Conservation (phyloP, 2,797 vertebrate genomes). For the Triplophysa bombifrons region DNA sequence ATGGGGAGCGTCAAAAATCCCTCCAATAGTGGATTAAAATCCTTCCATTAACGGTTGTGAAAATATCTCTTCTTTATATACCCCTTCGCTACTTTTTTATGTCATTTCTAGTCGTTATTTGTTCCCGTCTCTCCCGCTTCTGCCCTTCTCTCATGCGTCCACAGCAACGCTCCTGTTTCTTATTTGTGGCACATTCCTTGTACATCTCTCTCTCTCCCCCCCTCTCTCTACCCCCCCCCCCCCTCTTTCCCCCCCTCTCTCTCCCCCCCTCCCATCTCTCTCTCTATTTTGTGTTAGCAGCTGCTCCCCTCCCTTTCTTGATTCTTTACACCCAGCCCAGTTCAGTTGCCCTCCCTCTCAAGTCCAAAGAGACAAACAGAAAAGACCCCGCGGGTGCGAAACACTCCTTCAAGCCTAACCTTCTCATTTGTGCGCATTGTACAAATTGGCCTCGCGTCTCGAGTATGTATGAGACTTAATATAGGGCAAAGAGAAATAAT, state of each 20-base stretch:
- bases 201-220: slow-evolving; percentile 45
- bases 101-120: slow-evolving; percentile 63
- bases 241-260: slow-evolving; percentile 63
- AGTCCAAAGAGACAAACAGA: slow-evolving; percentile 12
- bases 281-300: slow-evolving; percentile 18
- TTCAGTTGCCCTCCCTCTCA: slow-evolving; percentile 30
- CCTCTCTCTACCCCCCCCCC: slow-evolving; percentile 52
- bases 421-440: neutral
- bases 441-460: neutral
- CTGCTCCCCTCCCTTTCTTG: slow-evolving; percentile 16
- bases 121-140: slow-evolving; percentile 54
- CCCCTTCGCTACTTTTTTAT: slow-evolving; percentile 54
- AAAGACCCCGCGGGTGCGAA: slow-evolving; percentile 4
- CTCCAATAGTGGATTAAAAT: slow-evolving; percentile 58
- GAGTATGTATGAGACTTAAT: neutral
- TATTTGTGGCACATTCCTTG: slow-evolving; percentile 72
- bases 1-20: slow-evolving; percentile 77
- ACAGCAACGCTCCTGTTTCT: slow-evolving; percentile 64
- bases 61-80: slow-evolving; percentile 30
- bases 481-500: neutral
- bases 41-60: slow-evolving; percentile 55
- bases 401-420: slow-evolving; percentile 2
- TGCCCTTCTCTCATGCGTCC: slow-evolving; percentile 51
- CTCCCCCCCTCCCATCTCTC: slow-evolving; percentile 32
- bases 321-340: slow-evolving; percentile 28